These are phyloP conservation scores for Phylloscopus trochiloides DNA, from an alignment of 2,113 vertebrate genomes.

Conservation along the genomic window DNA sequence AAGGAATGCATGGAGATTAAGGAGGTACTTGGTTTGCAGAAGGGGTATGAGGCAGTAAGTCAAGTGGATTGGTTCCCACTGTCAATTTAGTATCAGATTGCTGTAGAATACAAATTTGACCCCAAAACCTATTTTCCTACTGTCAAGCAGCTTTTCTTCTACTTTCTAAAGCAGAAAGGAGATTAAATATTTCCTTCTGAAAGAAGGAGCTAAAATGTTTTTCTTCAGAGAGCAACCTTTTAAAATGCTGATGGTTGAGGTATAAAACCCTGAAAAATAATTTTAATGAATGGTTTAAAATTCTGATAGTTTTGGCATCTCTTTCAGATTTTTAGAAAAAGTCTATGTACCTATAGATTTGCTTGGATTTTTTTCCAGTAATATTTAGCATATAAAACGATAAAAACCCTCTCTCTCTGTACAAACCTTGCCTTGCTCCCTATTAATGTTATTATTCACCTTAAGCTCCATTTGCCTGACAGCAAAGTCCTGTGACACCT, in stretches of 20 bases:
- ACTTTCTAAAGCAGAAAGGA: not conserved
- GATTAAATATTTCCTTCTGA: not conserved
- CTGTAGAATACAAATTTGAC: not conserved
- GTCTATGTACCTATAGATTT: not conserved
- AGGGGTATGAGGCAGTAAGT: not conserved
- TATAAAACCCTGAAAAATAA: not conserved
- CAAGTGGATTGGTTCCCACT: not conserved
- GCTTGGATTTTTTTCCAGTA: not conserved
- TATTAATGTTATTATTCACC: not conserved
- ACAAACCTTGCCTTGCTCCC: not conserved
- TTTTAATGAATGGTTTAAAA: not conserved
- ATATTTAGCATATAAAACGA: not conserved
- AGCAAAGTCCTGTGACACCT: not conserved
- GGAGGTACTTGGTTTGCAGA: not conserved
- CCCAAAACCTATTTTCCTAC: not conserved
- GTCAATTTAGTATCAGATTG: not conserved
- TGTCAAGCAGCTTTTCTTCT: not conserved
- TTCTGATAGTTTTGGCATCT: not conserved
- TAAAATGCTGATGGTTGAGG: not conserved
- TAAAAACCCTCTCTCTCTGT: rapidly evolving
- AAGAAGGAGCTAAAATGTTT: not conserved
- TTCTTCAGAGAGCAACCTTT: not conserved
- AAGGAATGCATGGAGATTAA: not conserved
- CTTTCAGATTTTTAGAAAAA: not conserved
- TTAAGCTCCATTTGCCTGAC: not conserved